Percentiles rank a stretch among this genome's conserved stretches.
Evolutionary conservation across 2,797 vertebrate species (phyloP).

Genomic region (Pseudomugil tenellus): DNA sequence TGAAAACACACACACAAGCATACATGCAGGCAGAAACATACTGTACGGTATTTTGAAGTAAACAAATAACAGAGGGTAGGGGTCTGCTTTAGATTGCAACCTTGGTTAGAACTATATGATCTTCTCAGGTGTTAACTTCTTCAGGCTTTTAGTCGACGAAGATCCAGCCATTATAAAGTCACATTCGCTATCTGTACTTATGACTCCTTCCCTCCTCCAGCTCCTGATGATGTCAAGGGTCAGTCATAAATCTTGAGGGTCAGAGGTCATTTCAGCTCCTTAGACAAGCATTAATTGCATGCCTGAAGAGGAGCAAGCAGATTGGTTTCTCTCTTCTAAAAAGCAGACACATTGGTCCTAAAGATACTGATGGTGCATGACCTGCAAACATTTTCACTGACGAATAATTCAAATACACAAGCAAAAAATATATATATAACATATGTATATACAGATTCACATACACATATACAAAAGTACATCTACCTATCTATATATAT

Average conservation of each 20-base stretch:
- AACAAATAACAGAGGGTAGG: constrained; percentile 51
- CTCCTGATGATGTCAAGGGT: constrained; percentile 23
- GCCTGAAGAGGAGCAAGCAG: constrained; percentile 57
- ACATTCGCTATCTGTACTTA: constrained; percentile 30
- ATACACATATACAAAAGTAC: no score
- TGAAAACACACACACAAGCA: constrained; percentile 20
- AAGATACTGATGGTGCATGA: constrained; percentile 23
- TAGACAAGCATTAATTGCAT: constrained; percentile 43
- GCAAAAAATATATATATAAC: no score
- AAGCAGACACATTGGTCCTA: constrained; percentile 44
- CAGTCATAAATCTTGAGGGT: constrained; percentile 51
- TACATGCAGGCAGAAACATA: constrained; percentile 12
- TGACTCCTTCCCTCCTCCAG: constrained; percentile 38
- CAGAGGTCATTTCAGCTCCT: constrained; percentile 30
- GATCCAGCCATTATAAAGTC: background rate
- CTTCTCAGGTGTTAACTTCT: constrained; percentile 43
- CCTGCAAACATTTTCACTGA: constrained; percentile 7
- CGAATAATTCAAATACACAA: no score
- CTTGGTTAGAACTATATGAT: constrained; percentile 49
- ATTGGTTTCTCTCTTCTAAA: constrained; percentile 55
- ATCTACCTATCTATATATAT: background rate
- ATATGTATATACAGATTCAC: no score
- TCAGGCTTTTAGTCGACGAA: constrained; percentile 14
- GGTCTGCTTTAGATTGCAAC: constrained; percentile 47
- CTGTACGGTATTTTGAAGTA: constrained; percentile 21